A percentile compares a stretch with the other conserved stretches of the same genome.
Conservation (phyloP, 2,888 invertebrate species). For the Tetramorium bicarinatum region DNA sequence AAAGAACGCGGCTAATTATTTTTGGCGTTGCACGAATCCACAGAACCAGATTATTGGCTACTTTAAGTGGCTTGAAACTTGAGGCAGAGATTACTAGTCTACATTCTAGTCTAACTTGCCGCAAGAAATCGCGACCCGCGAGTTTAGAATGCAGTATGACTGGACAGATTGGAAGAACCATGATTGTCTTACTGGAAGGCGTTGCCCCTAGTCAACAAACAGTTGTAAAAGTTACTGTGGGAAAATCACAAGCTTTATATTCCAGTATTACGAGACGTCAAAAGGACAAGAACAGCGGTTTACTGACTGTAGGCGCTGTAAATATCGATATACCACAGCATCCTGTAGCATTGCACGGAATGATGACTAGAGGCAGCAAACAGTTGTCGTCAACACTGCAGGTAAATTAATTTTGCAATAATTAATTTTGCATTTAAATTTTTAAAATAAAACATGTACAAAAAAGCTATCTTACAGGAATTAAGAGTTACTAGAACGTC, state of each 20-base stretch:
- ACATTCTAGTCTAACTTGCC: conserved; percentile 96
- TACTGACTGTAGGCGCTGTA: conserved; percentile 95
- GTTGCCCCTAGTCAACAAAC: conserved; percentile 96
- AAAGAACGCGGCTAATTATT: conserved; percentile 92
- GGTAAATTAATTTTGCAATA: conserved; percentile 84
- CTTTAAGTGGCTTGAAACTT: conserved; percentile 96
- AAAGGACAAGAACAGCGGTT: conserved; percentile 93
- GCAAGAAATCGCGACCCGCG: conserved; percentile 93
- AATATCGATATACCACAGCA: conserved; percentile 99
- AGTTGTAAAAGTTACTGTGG: conserved; percentile 96
- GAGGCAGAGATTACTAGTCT: conserved; percentile 97
- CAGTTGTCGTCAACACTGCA: conserved; percentile 97
- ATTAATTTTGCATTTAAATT: neutral
- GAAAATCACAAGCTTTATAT: conserved; percentile 96
- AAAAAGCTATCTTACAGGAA: conserved; percentile 87
- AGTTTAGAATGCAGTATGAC: conserved; percentile 93
- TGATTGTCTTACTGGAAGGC: conserved; percentile 97
- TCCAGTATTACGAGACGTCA: conserved; percentile 93
- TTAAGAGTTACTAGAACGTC: conserved; percentile 93
- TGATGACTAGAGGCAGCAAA: conserved; percentile 98
- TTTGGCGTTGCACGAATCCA: conserved; percentile 96
- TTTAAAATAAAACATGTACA: neutral
- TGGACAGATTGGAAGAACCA: conserved; percentile 96
- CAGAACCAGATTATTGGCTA: conserved; percentile 94
- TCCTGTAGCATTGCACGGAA: conserved; percentile 98